A percentile compares a stretch with the other conserved stretches of the same genome.
These are phyloP conservation scores for Acleris holmiana DNA, from an alignment of 2,888 invertebrate genomes.

Conservation along the genomic window DNA sequence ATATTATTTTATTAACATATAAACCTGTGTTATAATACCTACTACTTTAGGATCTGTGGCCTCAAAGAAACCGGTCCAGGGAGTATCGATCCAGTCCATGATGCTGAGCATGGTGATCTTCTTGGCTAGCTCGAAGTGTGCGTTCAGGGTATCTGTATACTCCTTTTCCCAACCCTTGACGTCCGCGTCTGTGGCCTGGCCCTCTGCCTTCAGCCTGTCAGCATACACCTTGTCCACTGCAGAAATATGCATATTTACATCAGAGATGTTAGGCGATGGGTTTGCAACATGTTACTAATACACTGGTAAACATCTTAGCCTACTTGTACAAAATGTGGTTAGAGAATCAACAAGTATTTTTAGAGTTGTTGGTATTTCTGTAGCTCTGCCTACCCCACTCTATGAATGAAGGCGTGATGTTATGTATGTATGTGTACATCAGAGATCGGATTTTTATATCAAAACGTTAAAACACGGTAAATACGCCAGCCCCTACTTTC, in stretches of 20 bases:
- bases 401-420: no score
- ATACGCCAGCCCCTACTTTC: no score
- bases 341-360: no score
- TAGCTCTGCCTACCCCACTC: no score
- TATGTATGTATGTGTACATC: no score
- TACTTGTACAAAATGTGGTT: no score
- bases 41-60: constrained; percentile 90
- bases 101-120: constrained; percentile 84
- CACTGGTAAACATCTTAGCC: no score
- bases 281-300: no score
- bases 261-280: no score
- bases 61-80: constrained; percentile 96
- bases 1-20: background rate
- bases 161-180: constrained; percentile 82
- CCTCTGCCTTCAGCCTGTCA: constrained; percentile 88
- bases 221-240: constrained; percentile 89
- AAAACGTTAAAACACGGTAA: no score
- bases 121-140: constrained; percentile 75
- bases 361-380: no score
- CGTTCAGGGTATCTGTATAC: constrained; percentile 70
- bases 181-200: constrained; percentile 88
- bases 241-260: background rate
- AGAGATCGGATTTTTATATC: no score
- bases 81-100: constrained; percentile 98
- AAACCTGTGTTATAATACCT: background rate